These are phyloP conservation scores for Bilobella aurantiaca DNA, from an alignment of 1,140 invertebrate species.

Conservation along the genomic window DNA sequence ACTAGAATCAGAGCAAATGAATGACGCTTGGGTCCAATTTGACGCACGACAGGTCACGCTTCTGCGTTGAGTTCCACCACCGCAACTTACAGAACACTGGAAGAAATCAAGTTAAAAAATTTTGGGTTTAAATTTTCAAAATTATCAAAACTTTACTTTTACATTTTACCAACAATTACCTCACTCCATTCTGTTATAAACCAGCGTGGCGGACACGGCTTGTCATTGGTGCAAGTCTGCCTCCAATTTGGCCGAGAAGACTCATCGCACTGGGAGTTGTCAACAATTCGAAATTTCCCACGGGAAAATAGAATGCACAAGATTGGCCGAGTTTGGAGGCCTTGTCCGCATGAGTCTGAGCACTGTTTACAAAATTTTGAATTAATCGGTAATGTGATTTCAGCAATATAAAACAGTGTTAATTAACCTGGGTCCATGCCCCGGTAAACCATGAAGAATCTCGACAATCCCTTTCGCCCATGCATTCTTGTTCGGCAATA, in stretches of 20 bases:
- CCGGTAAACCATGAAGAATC: conserved; percentile 56
- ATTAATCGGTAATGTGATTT: not conserved
- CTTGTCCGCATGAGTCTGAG: conserved; percentile 42
- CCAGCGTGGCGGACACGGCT: conserved; percentile 39
- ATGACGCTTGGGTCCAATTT: conserved; percentile 44
- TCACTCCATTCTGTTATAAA: conserved; percentile 38
- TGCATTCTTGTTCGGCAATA: conserved; percentile 49
- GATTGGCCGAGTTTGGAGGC: conserved; percentile 38
- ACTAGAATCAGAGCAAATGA: conserved; percentile 46
- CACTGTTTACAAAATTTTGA: conserved; percentile 38
- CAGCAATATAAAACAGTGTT: not conserved
- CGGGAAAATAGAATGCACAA: conserved; percentile 39
- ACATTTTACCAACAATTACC: conserved; percentile 14
- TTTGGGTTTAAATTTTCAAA: not conserved
- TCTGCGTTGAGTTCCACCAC: conserved; percentile 51
- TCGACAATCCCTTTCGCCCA: conserved; percentile 50
- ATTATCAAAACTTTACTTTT: not conserved
- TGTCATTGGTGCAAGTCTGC: conserved; percentile 35
- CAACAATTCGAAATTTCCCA: conserved; percentile 37
- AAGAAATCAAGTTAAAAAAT: conserved; percentile 18
- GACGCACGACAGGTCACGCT: conserved; percentile 45
- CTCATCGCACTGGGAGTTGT: conserved; percentile 38
- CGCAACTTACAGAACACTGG: conserved; percentile 54
- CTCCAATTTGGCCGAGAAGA: conserved; percentile 36
- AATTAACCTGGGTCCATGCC: conserved; percentile 51